Evolutionary conservation across 2,797 vertebrate species (phyloP).

Genomic region (Dendrocincla fuliginosa): DNA sequence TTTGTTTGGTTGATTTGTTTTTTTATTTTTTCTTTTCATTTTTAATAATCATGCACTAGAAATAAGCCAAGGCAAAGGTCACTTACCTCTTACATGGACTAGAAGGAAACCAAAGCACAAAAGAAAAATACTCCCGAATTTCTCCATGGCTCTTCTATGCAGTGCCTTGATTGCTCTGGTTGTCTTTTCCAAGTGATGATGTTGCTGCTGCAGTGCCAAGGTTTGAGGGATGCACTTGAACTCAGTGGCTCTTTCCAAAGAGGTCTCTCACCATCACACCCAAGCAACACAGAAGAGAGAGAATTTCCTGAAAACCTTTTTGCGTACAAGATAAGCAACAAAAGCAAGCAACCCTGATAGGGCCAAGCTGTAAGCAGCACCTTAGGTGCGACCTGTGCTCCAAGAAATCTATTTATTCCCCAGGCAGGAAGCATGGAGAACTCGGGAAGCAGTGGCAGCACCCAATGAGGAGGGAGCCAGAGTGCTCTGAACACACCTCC

Average conservation of each 20-base stretch:
- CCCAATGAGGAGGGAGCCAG: constrained; percentile 32
- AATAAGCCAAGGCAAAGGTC: neutral
- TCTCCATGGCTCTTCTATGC: neutral
- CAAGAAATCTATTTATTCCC: constrained; percentile 2
- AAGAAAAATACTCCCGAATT: neutral
- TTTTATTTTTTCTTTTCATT: neutral
- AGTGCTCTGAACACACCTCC: neutral
- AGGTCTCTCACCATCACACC: neutral
- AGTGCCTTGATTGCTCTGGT: neutral
- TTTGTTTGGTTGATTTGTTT: no score
- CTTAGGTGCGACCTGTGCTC: neutral
- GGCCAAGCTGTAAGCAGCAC: neutral
- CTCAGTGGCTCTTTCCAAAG: neutral
- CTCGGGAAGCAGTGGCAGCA: neutral
- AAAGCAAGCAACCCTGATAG: neutral
- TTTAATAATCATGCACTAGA: neutral
- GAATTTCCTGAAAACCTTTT: neutral
- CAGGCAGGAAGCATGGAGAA: neutral
- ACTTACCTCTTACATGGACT: constrained; percentile 48
- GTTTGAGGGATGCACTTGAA: neutral
- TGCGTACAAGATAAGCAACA: neutral
- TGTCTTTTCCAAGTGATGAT: neutral
- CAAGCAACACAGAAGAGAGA: neutral
- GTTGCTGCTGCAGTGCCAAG: neutral
- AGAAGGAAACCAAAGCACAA: constrained; percentile 43